Conservation (phyloP, 2,888 invertebrate genomes). For the Anaspis maculata region DNA sequence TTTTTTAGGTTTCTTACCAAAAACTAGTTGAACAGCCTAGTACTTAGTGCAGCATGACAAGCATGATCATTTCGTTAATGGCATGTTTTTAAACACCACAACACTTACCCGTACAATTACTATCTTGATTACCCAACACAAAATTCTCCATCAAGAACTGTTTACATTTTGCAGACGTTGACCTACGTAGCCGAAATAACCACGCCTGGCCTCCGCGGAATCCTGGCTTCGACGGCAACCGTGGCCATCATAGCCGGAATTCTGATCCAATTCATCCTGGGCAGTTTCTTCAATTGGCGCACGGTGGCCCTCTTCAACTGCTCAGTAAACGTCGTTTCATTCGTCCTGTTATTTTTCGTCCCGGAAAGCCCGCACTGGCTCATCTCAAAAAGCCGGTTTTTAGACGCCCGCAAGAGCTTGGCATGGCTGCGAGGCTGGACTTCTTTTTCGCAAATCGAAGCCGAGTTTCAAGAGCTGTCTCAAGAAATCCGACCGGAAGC, state of each 20-base stretch:
- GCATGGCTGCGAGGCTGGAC: conserved; percentile 79
- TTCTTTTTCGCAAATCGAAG: conserved; percentile 49
- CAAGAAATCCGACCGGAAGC: conserved; percentile 13
- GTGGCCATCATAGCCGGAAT: conserved; percentile 69
- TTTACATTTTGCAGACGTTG: conserved; percentile 59
- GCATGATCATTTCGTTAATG: no score
- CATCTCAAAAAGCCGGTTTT: conserved; percentile 54
- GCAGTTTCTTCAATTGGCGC: conserved; percentile 63
- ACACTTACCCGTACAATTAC: no score
- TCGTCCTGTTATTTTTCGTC: conserved; percentile 58
- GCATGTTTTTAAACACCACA: no score
- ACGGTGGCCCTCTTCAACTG: conserved; percentile 61
- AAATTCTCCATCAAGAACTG: no score
- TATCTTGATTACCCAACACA: no score
- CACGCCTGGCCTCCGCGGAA: conserved; percentile 69
- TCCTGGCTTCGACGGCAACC: conserved; percentile 65
- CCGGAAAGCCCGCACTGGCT: conserved; percentile 81
- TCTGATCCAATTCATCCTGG: conserved; percentile 67
- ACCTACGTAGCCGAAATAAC: conserved; percentile 81
- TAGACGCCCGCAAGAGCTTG: conserved; percentile 60
- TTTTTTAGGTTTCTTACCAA: no score
- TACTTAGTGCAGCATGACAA: no score
- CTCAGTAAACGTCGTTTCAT: conserved; percentile 55
- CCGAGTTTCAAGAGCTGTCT: conserved; percentile 50
- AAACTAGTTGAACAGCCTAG: no score